Percentiles rank a stretch among this genome's conserved stretches.
Evolutionary conservation across 2,797 vertebrate species (phyloP).

Genomic region (Myotis daubentonii): DNA sequence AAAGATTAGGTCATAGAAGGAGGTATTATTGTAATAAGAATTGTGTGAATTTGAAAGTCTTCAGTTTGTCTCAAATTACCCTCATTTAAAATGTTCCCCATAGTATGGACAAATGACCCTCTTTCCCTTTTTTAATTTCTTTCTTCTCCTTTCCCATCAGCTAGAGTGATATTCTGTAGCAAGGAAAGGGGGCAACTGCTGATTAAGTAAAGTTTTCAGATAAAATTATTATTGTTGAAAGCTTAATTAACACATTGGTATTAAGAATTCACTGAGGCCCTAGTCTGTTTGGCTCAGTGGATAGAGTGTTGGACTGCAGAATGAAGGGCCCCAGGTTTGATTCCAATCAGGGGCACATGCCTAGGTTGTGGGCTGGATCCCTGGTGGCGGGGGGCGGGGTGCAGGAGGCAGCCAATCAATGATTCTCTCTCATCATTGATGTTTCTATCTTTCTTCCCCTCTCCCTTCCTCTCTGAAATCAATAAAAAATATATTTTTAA

Average conservation of each 20-base stretch:
- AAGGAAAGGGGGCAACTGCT: neutral
- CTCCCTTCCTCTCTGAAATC: too few relatives aligned
- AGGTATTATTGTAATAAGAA: neutral
- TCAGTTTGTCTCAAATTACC: neutral
- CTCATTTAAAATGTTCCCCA: slow-evolving; percentile 36
- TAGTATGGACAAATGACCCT: neutral
- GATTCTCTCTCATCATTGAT: too few relatives aligned
- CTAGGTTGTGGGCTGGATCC: too few relatives aligned
- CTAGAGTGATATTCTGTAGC: neutral
- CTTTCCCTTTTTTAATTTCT: neutral
- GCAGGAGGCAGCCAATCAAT: too few relatives aligned
- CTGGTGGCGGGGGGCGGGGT: too few relatives aligned
- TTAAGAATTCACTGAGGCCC: neutral
- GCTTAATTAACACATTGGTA: neutral
- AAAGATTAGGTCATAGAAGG: neutral
- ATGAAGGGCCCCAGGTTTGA: too few relatives aligned
- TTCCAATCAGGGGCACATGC: too few relatives aligned
- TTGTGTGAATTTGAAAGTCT: neutral
- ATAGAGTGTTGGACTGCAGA: too few relatives aligned
- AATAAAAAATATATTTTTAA: too few relatives aligned
- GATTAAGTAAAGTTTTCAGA: neutral
- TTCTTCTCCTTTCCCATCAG: neutral
- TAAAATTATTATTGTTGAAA: neutral
- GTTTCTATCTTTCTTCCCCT: too few relatives aligned
- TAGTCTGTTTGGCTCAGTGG: too few relatives aligned